Conservation (phyloP, 2,797 vertebrate genomes). For the Sarcophilus harrisii region DNA sequence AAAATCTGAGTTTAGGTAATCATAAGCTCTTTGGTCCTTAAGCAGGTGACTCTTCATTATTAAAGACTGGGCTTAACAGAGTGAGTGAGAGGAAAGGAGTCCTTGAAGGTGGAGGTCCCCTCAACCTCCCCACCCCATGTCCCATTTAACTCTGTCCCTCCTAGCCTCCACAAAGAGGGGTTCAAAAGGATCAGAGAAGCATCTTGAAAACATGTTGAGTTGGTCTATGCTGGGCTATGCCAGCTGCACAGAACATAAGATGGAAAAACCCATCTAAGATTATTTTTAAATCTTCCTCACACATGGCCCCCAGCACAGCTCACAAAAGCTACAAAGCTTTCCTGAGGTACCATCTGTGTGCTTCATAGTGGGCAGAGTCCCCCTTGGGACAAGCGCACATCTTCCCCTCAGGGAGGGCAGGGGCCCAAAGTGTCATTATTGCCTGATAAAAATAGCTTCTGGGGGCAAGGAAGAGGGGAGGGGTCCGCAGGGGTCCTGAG, state of each 20-base stretch:
- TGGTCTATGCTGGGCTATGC: not conserved
- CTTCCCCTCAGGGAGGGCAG: not conserved
- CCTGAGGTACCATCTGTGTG: not conserved
- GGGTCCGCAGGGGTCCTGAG: not conserved
- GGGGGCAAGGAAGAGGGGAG: not conserved
- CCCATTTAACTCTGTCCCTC: not conserved
- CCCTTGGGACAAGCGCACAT: not conserved
- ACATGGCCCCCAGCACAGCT: not conserved
- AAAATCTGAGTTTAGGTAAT: not conserved
- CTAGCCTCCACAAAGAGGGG: not conserved
- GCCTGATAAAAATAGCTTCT: not conserved
- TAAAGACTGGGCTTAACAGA: not conserved
- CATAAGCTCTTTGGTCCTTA: not conserved
- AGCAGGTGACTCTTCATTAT: not conserved
- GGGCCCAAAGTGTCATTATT: not conserved
- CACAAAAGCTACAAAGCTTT: not conserved
- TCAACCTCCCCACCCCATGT: not conserved
- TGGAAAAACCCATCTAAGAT: conserved; percentile 38
- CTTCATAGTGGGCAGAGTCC: not conserved
- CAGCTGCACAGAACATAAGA: not conserved
- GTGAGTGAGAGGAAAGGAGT: not conserved
- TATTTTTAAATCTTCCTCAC: not conserved
- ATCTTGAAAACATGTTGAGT: not conserved
- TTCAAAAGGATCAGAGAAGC: not conserved
- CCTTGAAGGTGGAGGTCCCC: not conserved